phyloP scores from a whole-genome alignment of 2,113 vertebrate genomes.

The Rhineura floridana region DNA sequence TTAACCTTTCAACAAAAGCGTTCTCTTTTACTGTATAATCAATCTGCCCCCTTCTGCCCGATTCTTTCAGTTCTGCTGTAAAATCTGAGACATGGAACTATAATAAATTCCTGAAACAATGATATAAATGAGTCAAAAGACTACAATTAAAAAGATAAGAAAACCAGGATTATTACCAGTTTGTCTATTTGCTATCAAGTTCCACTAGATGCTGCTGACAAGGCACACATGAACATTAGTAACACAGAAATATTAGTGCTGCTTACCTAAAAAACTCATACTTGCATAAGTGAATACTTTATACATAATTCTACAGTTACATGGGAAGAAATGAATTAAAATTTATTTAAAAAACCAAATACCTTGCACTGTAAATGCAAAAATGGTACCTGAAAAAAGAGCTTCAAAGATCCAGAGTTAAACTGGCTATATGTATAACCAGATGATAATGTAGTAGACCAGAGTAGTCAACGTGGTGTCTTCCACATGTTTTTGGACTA shows the following conservation, averaged over 20 bases:
- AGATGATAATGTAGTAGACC: no score
- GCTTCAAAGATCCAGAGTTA: not conserved
- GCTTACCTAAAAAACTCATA: not conserved
- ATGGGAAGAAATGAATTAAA: not conserved
- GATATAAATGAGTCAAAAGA: not conserved
- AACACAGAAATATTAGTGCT: not conserved
- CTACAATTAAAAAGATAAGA: not conserved
- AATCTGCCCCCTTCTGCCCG: not conserved
- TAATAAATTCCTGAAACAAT: not conserved
- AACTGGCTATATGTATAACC: not conserved
- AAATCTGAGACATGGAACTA: not conserved
- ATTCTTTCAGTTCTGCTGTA: not conserved
- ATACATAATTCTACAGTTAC: not conserved
- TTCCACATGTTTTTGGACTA: no score
- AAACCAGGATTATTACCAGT: not conserved
- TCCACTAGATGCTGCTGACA: not conserved
- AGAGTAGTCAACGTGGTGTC: no score
- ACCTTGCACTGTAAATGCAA: conserved; percentile 73
- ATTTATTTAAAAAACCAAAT: not conserved
- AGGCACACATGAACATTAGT: not conserved
- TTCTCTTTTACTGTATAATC: not conserved
- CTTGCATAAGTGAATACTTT: not conserved
- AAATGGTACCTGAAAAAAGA: conserved; percentile 75
- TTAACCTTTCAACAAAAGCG: conserved; percentile 7
- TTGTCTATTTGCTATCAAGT: not conserved